phyloP scores from a whole-genome alignment of 2,797 vertebrate genomes.

The Erpetoichthys calabaricus region DNA sequence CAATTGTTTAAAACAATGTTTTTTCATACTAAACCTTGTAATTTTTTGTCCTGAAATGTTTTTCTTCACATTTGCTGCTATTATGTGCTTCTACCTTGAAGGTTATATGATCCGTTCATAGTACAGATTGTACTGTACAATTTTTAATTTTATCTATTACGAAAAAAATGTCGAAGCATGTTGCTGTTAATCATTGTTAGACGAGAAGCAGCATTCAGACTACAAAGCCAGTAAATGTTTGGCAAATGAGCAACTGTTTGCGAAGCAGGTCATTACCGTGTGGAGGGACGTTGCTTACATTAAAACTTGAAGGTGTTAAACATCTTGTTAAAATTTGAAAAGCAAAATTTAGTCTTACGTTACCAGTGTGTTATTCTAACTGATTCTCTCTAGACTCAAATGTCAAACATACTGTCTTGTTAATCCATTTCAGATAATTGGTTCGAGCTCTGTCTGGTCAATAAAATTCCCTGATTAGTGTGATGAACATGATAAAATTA shows the following conservation, averaged over 20 bases:
- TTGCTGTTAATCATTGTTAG: constrained; percentile 24
- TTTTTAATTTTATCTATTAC: constrained; percentile 62
- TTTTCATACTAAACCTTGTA: constrained; percentile 72
- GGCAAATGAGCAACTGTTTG: not conserved
- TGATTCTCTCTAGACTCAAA: constrained; percentile 20
- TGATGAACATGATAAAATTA: constrained; percentile 48
- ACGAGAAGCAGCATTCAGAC: constrained; percentile 5
- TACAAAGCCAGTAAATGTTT: constrained; percentile 9
- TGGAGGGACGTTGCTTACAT: too few species aligned
- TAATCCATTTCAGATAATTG: constrained; percentile 26
- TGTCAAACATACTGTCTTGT: constrained; percentile 55
- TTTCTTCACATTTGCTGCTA: constrained; percentile 72
- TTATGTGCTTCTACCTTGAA: constrained; percentile 80
- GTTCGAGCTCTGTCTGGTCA: constrained; percentile 9
- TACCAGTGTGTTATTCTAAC: too few species aligned
- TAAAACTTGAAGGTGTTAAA: too few species aligned
- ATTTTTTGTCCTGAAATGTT: constrained; percentile 76
- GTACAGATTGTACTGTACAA: constrained; percentile 77
- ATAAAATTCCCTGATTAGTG: constrained; percentile 36
- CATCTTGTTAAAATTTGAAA: too few species aligned
- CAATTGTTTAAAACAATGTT: constrained; percentile 66
- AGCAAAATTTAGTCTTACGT: too few species aligned
- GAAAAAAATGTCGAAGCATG: constrained; percentile 56
- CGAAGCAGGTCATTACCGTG: not conserved
- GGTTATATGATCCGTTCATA: constrained; percentile 74